Evolutionary conservation across 2,113 vertebrate genomes (phyloP).

Genomic region (Dolichallabes microphthalmus): DNA sequence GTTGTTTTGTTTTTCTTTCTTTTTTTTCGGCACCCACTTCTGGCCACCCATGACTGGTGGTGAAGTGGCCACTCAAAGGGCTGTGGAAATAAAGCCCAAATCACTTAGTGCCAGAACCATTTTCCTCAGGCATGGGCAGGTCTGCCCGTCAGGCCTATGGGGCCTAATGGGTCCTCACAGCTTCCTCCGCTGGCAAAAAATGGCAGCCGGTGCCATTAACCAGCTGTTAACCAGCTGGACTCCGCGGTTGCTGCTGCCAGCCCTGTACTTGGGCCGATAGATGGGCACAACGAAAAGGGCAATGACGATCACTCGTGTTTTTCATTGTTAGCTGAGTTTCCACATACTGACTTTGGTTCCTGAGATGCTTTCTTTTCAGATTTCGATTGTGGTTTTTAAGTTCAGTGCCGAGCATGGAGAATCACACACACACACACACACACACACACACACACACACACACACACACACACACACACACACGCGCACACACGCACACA

Average conservation of each 20-base stretch:
- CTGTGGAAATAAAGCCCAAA: slow-evolving; percentile 42
- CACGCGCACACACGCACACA: too few relatives aligned
- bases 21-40: background rate
- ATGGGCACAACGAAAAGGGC: slow-evolving; percentile 17
- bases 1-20: slow-evolving; percentile 6
- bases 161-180: slow-evolving; percentile 54
- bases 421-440: background rate
- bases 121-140: slow-evolving; percentile 43
- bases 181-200: slow-evolving; percentile 46
- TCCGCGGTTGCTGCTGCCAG: slow-evolving; percentile 26
- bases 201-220: slow-evolving; percentile 44
- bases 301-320: background rate
- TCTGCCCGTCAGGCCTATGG: slow-evolving; percentile 39
- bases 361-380: slow-evolving; percentile 5
- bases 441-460: too few relatives aligned
- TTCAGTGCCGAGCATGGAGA: background rate
- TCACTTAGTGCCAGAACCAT: slow-evolving; percentile 49
- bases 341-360: background rate
- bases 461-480: too few relatives aligned
- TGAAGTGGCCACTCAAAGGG: slow-evolving; percentile 39
- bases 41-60: background rate
- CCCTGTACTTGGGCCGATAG: slow-evolving; percentile 21
- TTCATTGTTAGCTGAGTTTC: slow-evolving; percentile 23
- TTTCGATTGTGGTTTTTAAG: background rate
- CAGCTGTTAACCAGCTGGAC: slow-evolving; percentile 55